Base-by-base conservation (phyloP, 2,797 vertebrate species). In the Austrolebias charrua region DNA sequence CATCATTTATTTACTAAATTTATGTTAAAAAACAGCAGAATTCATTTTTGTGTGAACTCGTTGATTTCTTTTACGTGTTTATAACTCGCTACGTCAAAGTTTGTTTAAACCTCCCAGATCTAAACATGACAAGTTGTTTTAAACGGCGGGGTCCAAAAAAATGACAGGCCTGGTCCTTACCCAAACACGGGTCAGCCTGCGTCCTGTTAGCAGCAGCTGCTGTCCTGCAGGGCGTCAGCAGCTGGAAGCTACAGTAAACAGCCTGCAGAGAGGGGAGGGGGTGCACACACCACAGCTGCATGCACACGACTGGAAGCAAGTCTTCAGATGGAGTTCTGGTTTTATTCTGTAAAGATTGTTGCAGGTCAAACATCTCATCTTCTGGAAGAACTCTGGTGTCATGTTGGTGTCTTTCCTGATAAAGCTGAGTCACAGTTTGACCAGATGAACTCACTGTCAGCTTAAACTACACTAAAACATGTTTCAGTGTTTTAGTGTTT, bases 111-210 rank as follows among this genome's bases (percentile, higher is more conserved):
- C 4, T n/a, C 24, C 16, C 0, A 15, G 64, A 64, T 75, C 64
- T 71, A 79, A 75, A 63, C 16, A 29, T 60, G 62, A 47, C 76
- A 48, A 11, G 62, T 73, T 75, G 76, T 73, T 46, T 72, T 49
- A 81, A 71, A 72, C 76, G 56, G 66, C 62, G 62, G 71, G 80
- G 75, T 61, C 20, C 47, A 58, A 60, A 58, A 60, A 49, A 71
- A 77, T 69, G 55, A 68, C 73, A 81, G 80, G 64, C 60, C 57
- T 49, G 55, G 9, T 77, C 46, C 40, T 24, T 24, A 24, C 24
- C 73, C 68, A 84, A 85, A 81, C 79, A 84, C 65, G 45, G 59
- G 71, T 71, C 63, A 48, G 77, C 20, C 67, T 65, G 65, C 42
- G 73, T 51, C 66, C 73, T 52, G 66, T 73, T 69, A 76, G 73